Evolutionary conservation across 2,113 vertebrate genomes (phyloP).

Genomic region (Hymenochirus boettgeri): DNA sequence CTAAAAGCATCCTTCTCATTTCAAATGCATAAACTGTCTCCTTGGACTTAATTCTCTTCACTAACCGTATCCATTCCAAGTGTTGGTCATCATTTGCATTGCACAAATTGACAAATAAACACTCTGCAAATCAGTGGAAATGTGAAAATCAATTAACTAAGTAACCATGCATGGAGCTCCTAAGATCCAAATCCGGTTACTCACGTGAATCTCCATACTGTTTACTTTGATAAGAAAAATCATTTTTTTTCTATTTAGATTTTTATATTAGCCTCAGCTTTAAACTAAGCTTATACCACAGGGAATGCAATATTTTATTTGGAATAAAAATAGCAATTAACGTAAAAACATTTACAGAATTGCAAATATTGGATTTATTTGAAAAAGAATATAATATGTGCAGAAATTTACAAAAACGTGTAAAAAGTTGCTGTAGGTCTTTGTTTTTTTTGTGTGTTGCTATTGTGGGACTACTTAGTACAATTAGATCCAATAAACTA

Average conservation of each 20-base stretch:
- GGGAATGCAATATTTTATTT: too few species aligned
- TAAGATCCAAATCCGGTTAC: conserved; percentile 16
- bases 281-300: too few species aligned
- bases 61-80: conserved; percentile 23
- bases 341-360: too few species aligned
- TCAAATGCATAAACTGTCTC: conserved; percentile 36
- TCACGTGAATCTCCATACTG: conserved; percentile 7
- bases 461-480: too few species aligned
- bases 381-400: too few species aligned
- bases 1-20: conserved; percentile 36
- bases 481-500: too few species aligned
- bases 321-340: too few species aligned
- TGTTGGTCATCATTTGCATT: conserved; percentile 42
- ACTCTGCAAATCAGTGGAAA: conserved; percentile 34
- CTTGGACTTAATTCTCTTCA: conserved; percentile 35
- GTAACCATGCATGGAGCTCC: conserved; percentile 32
- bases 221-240: conserved; percentile 21
- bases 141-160: conserved; percentile 43
- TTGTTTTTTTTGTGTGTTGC: too few species aligned
- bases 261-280: not conserved
- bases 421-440: too few species aligned
- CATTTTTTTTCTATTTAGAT: not conserved
- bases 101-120: conserved; percentile 38
- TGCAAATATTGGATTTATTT: too few species aligned
- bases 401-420: too few species aligned